Evolutionary conservation across 2,888 invertebrate species (phyloP).

Genomic region (Acronicta psi): DNA sequence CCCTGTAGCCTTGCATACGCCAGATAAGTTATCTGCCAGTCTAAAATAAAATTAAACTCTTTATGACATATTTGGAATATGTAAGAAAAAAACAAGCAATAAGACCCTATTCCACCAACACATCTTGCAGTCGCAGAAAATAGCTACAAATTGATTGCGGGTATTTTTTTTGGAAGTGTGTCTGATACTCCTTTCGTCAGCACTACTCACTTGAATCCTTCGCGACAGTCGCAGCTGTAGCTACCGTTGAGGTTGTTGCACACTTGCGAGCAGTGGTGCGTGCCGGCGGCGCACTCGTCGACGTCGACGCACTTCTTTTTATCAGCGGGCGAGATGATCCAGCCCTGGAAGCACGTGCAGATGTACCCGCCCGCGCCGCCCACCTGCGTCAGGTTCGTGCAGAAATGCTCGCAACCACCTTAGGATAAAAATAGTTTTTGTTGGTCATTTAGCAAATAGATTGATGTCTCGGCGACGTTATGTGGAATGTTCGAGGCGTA

Average conservation of each 20-base stretch:
- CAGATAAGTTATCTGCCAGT: slow-evolving; percentile 93
- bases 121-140: no score
- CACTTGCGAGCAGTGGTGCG: slow-evolving; percentile 97
- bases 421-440: slow-evolving; percentile 54
- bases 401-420: slow-evolving; percentile 98
- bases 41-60: slow-evolving; percentile 63
- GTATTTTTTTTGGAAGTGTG: no score
- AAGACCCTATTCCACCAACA: no score
- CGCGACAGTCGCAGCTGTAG: slow-evolving; percentile 96
- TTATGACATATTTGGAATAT: not conserved
- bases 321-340: slow-evolving; percentile 93
- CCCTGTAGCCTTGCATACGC: slow-evolving; percentile 93
- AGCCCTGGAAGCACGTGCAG: slow-evolving; percentile 96
- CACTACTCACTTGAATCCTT: slow-evolving; percentile 90
- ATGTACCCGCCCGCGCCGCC: slow-evolving; percentile 91
- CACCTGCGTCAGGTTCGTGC: slow-evolving; percentile 92
- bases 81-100: no score
- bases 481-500: slow-evolving; percentile 36
- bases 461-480: no score
- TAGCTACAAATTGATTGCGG: no score
- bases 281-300: slow-evolving; percentile 95
- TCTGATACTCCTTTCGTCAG: not conserved
- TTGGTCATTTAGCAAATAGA: no score
- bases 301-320: slow-evolving; percentile 96
- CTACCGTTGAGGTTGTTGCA: slow-evolving; percentile 97